Percentiles rank a stretch among this genome's conserved stretches.
Conservation (phyloP, 1,140 invertebrate species). For the Diorhabda carinulata region DNA sequence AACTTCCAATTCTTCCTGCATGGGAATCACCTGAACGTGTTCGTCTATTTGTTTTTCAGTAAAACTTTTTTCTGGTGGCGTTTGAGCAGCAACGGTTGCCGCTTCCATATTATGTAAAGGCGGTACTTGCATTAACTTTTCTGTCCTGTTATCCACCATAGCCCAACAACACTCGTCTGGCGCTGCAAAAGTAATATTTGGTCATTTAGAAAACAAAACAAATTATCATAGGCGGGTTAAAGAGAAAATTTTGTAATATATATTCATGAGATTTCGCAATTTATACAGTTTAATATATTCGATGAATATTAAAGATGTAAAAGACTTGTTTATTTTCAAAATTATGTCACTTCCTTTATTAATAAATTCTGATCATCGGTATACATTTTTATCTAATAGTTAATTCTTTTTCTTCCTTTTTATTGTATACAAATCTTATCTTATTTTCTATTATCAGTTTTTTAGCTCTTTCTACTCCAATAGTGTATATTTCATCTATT, state of each 20-base stretch:
- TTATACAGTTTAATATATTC: too few relatives aligned
- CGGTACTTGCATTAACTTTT: constrained; percentile 47
- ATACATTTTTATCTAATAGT: too few relatives aligned
- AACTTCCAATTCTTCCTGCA: constrained; percentile 54
- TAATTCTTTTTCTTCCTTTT: too few relatives aligned
- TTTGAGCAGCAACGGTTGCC: constrained; percentile 20
- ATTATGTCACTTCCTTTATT: too few relatives aligned
- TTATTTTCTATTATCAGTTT: too few relatives aligned
- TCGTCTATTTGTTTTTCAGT: constrained; percentile 24
- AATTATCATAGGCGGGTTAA: not conserved
- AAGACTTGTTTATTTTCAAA: too few relatives aligned
- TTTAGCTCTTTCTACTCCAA: too few relatives aligned
- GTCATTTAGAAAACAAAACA: constrained; percentile 31
- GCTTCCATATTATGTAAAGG: constrained; percentile 44
- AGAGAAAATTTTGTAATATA: not conserved
- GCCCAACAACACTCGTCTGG: constrained; percentile 48
- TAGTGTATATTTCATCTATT: too few relatives aligned
- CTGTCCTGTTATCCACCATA: constrained; percentile 50
- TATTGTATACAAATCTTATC: too few relatives aligned
- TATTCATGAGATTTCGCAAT: not conserved
- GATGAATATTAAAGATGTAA: too few relatives aligned
- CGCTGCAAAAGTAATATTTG: constrained; percentile 27
- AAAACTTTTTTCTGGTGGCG: not conserved
- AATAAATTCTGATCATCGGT: too few relatives aligned
- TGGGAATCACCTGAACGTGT: constrained; percentile 51